Evolutionary conservation across 2,113 vertebrate genomes (phyloP).

Genomic region (Rhizomys pruinosus): DNA sequence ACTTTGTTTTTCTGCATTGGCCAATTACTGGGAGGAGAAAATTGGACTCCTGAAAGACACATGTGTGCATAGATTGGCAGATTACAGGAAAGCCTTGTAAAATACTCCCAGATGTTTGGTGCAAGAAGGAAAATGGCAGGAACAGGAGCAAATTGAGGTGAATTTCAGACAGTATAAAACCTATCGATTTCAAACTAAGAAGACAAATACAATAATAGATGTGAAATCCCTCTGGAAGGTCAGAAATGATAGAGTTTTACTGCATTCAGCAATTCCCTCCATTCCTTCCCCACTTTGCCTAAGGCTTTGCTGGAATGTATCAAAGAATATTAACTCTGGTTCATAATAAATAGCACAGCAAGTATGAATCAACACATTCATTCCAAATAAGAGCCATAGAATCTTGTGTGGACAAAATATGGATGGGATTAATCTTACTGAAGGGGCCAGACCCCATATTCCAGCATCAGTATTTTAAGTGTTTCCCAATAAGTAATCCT

Average conservation of each 20-base stretch:
- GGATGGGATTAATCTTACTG: not conserved
- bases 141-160: conserved; percentile 42
- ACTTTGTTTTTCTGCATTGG: conserved; percentile 78
- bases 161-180: conserved; percentile 14
- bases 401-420: not conserved
- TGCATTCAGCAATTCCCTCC: not conserved
- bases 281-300: not conserved
- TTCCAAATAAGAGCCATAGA: not conserved
- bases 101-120: conserved; percentile 75
- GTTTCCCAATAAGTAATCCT: not conserved
- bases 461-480: not conserved
- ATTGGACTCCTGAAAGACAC: conserved; percentile 69
- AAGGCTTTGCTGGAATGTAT: conserved; percentile 9
- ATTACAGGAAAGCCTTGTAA: conserved; percentile 63
- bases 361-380: not conserved
- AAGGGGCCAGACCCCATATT: rapidly evolving
- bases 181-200: conserved; percentile 36
- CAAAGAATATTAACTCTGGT: conserved; percentile 4
- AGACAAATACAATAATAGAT: conserved; percentile 7
- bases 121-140: not conserved
- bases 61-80: conserved; percentile 61
- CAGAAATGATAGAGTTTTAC: not conserved
- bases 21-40: conserved; percentile 76
- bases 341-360: not conserved
- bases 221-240: conserved; percentile 13